Percentiles rank a stretch among this genome's conserved stretches.
These are phyloP conservation scores for Drosophila equinoxialis DNA, from an alignment of 1,140 invertebrate genomes.

Conservation along the genomic window DNA sequence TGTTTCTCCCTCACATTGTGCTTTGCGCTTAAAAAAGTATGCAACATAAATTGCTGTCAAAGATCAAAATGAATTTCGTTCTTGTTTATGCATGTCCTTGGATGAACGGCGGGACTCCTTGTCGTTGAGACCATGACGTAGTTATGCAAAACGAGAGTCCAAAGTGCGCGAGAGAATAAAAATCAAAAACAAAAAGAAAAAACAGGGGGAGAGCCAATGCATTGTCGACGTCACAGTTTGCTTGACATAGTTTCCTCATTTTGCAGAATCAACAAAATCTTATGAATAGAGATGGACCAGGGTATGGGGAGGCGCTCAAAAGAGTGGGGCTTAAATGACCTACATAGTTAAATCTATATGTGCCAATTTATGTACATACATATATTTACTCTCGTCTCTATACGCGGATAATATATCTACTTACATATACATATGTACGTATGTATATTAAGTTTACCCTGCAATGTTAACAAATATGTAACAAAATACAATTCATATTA, in stretches of 20 bases:
- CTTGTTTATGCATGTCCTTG: slow-evolving; percentile 11
- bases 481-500: too few species aligned
- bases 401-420: neutral
- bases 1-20: neutral
- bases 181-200: too few species aligned
- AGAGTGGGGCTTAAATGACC: neutral
- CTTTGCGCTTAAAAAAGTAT: slow-evolving; percentile 4
- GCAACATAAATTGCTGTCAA: neutral
- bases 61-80: slow-evolving; percentile 1
- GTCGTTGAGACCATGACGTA: slow-evolving; percentile 18
- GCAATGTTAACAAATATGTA: too few species aligned
- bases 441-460: too few species aligned
- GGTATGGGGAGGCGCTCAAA: too few species aligned
- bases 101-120: neutral
- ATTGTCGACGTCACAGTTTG: slow-evolving; percentile 53
- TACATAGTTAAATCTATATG: neutral
- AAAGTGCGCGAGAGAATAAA: slow-evolving; percentile 4
- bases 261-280: slow-evolving; percentile 15
- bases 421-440: too few species aligned
- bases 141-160: slow-evolving; percentile 3
- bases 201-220: neutral
- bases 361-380: neutral
- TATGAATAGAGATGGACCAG: neutral
- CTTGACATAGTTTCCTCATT: slow-evolving; percentile 75
- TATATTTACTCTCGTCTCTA: neutral